Percentiles rank a stretch among this genome's conserved stretches.
phyloP scores from a whole-genome alignment of 2,888 invertebrate species.

The Acanthosoma haemorrhoidale region DNA sequence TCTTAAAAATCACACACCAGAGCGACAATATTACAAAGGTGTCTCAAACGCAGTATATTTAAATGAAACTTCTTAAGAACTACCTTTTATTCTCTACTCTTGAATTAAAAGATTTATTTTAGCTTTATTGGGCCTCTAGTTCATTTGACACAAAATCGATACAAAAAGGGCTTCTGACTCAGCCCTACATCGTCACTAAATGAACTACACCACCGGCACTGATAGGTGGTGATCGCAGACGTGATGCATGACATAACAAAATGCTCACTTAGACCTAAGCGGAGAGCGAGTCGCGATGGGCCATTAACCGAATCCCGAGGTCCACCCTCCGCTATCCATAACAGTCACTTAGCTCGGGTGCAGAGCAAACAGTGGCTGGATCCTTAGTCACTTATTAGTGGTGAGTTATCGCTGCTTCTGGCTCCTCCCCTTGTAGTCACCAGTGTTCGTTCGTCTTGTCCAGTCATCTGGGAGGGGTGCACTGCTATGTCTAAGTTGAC shows the following conservation, averaged over 20 bases:
- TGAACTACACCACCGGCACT: background rate
- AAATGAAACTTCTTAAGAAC: no score
- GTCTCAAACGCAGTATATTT: background rate
- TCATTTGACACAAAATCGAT: no score
- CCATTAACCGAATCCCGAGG: background rate
- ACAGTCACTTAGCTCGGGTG: background rate
- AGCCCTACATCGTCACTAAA: no score
- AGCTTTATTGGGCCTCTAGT: no score
- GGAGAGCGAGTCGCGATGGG: background rate
- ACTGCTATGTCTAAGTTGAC: no score
- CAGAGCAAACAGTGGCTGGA: background rate
- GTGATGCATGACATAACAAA: background rate
- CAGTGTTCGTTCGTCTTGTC: background rate
- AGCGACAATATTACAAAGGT: background rate
- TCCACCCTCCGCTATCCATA: background rate
- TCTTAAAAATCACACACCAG: no score
- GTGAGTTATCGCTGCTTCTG: background rate
- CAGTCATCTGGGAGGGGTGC: background rate
- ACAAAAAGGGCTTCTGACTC: no score
- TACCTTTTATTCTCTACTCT: no score
- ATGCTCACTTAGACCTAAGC: no score
- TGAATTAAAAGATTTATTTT: no score
- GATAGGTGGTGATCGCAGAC: background rate
- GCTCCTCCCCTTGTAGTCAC: no score
- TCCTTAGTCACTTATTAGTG: background rate